Conservation (phyloP, 2,888 invertebrate genomes). For the Himalopsyche tibetana region DNA sequence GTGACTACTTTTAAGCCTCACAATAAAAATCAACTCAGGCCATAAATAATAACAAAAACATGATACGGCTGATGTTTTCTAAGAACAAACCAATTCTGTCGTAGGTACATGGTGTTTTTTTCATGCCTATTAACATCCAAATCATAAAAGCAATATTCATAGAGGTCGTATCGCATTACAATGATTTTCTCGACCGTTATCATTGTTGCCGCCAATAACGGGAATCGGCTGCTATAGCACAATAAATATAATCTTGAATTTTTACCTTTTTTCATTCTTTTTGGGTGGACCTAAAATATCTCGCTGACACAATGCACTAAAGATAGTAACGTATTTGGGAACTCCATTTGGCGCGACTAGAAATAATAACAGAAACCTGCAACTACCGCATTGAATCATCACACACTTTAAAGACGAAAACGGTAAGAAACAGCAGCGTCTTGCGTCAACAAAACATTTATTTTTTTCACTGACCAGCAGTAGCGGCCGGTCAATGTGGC, state of each 20-base stretch:
- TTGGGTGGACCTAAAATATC: not conserved
- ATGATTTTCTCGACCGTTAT: slow-evolving; percentile 42
- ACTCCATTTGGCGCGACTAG: not conserved
- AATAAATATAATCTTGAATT: not conserved
- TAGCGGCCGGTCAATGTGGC: too few species aligned
- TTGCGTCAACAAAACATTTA: too few species aligned
- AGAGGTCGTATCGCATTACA: slow-evolving; percentile 13
- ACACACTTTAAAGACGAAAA: too few species aligned
- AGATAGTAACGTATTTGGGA: not conserved
- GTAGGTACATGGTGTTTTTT: slow-evolving; percentile 14
- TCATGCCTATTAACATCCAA: slow-evolving; percentile 5
- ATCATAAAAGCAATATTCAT: slow-evolving; percentile 1
- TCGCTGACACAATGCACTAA: slow-evolving; percentile 32
- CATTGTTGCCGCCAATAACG: not conserved
- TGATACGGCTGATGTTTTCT: not conserved
- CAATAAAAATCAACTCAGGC: slow-evolving; percentile 9
- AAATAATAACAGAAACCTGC: too few species aligned
- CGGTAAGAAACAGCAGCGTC: too few species aligned
- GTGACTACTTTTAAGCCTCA: not conserved
- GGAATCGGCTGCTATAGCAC: not conserved
- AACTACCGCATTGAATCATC: too few species aligned
- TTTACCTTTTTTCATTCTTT: slow-evolving; percentile 9
- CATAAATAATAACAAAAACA: slow-evolving; percentile 8
- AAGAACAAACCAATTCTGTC: not conserved
- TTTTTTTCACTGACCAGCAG: too few species aligned